These are phyloP conservation scores for Melanotaenia parkinsoni DNA, from an alignment of 2,797 vertebrate genomes.

Conservation along the genomic window DNA sequence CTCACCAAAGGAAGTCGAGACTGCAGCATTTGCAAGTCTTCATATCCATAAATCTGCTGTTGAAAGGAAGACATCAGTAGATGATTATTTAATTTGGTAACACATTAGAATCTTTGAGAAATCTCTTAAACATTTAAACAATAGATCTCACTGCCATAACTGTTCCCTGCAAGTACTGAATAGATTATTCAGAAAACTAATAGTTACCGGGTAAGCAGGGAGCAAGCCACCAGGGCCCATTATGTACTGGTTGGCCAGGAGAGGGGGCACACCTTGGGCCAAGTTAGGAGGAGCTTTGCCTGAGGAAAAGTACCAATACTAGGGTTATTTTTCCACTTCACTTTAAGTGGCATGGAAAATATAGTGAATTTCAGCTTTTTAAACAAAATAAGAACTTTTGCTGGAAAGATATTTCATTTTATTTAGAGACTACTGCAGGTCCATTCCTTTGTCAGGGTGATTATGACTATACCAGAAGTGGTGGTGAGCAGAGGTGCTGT, in stretches of 20 bases:
- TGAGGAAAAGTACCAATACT: conserved; percentile 61
- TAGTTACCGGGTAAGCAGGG: conserved; percentile 95
- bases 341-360: not conserved
- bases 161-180: not conserved
- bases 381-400: not conserved
- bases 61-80: conserved; percentile 50
- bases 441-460: not conserved
- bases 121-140: not conserved
- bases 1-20: conserved; percentile 96
- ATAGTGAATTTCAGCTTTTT: not conserved
- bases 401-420: too few species aligned
- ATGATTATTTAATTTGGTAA: not conserved
- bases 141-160: not conserved
- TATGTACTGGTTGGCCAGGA: conserved; percentile 97
- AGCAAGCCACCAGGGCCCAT: conserved; percentile 97
- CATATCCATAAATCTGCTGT: conserved; percentile 96
- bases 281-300: conserved; percentile 97
- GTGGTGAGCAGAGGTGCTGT: conserved; percentile 85
- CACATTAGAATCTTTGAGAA: not conserved
- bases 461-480: conserved; percentile 66
- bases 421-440: too few species aligned
- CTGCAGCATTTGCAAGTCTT: conserved; percentile 97
- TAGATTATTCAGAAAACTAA: not conserved
- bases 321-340: not conserved
- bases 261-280: conserved; percentile 93